Evolutionary conservation across 2,888 invertebrate species (phyloP), one percentile per base, ranked within the genome.

Genomic region (Tetheella fluctuosa): DNA sequence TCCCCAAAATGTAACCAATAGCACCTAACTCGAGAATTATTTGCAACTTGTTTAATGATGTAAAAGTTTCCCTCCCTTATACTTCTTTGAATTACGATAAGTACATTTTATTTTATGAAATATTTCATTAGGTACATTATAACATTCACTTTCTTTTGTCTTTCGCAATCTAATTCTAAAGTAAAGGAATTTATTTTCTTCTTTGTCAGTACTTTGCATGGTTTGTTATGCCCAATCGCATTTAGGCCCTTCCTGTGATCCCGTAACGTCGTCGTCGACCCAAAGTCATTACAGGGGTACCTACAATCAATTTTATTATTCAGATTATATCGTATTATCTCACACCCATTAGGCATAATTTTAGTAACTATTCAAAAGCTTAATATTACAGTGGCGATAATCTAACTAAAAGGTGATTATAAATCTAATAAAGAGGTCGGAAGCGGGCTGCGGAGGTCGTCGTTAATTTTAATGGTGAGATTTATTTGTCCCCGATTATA

Each of bases 391-490:
- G 79, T 77, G 73, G 73, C 73, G 77, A 80, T 83, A 79, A 81
- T 83, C 80, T 81, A 81, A 85, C 80, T 81, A 81, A 85, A 85
- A 84, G 83, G 83, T 82, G 81, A 88, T 87, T 86, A 88, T 88
- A 88, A 88, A 90, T 90, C 85, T 86, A 84, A 80, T 82, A 83
- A 81, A 85, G 87, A 88, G 88, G 88, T 85, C 87, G 85, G 86
- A 83, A 85, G 79, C 80, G 79, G 77, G 76, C 79, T 77, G 76
- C 75, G 66, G 81, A 78, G 83, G 80, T 81, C 82, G 79, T 80
- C 83, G 83, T 88, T 87, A 82, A 90, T 88, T 90, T 89, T 89
- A 88, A 89, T 86, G 85, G 81, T 80, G 77, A 87, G 86, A 90
- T 90, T 88, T 88, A 91, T 91, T 89, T 87, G 86, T 86, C 82